A percentile compares a stretch with the other conserved stretches of the same genome.
These are phyloP conservation scores for Remorina albescens DNA, from an alignment of 2,797 vertebrate genomes.

Conservation along the genomic window DNA sequence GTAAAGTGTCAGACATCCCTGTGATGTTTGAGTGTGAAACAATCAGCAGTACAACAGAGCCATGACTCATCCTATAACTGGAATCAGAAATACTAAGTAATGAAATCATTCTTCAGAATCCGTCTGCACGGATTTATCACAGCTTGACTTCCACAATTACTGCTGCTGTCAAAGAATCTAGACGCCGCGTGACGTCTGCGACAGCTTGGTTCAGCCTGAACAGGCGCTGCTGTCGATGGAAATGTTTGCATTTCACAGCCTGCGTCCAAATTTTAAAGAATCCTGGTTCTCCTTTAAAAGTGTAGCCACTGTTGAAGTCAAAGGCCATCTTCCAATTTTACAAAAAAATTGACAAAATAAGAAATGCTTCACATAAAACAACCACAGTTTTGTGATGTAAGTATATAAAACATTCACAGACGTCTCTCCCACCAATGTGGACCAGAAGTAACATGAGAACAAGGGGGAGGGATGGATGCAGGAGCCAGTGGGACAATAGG, in stretches of 20 bases:
- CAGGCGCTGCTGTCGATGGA: conserved; percentile 22
- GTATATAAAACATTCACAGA: conserved; percentile 6
- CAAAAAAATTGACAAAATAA: conserved; percentile 7
- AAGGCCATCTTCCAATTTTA: background rate
- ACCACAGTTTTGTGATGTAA: conserved; percentile 3
- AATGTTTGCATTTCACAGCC: conserved; percentile 32
- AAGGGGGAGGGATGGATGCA: conserved; percentile 24
- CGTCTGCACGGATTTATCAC: conserved; percentile 62
- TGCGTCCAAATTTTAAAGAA: conserved; percentile 6
- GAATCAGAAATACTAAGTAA: conserved; percentile 51
- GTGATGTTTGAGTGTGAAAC: conserved; percentile 59
- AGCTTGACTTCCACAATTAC: conserved; percentile 50
- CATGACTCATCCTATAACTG: conserved; percentile 65
- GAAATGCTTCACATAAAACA: background rate
- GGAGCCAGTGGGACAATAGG: conserved; percentile 33
- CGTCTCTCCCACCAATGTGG: background rate
- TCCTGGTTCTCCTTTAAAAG: background rate
- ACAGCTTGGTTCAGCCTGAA: conserved; percentile 40
- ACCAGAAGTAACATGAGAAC: background rate
- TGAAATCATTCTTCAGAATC: conserved; percentile 65
- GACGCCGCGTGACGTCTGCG: conserved; percentile 30
- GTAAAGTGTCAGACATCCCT: conserved; percentile 50
- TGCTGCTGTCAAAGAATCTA: conserved; percentile 37
- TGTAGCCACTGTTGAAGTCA: background rate
- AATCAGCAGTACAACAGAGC: conserved; percentile 59